Percentiles rank a stretch among this genome's conserved stretches.
Conservation (phyloP, 2,888 invertebrate genomes). For the Heliconius ethilla region DNA sequence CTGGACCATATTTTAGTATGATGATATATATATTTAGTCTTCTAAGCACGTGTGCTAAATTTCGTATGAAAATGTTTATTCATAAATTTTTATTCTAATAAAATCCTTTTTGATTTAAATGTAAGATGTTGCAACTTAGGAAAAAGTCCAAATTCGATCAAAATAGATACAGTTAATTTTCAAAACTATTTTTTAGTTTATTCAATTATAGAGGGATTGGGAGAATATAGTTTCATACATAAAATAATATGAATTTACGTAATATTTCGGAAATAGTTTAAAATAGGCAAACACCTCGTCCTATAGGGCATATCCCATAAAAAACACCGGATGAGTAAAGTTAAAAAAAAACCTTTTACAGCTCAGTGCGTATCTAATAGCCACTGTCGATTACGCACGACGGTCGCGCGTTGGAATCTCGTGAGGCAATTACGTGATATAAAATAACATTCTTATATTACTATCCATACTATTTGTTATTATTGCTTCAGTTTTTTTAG, state of each 20-base stretch:
- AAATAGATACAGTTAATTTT: no score
- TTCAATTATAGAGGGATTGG: no score
- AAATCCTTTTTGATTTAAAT: background rate
- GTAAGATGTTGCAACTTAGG: background rate
- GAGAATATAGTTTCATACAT: background rate
- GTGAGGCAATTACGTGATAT: conserved; percentile 13
- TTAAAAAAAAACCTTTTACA: background rate
- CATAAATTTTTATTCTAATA: background rate
- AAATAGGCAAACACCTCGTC: background rate
- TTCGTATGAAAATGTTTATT: background rate
- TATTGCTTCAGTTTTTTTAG: background rate
- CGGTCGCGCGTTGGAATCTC: conserved; percentile 18
- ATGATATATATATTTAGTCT: background rate
- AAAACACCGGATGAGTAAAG: background rate
- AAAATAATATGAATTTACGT: background rate
- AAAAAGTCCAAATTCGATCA: background rate
- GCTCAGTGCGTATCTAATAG: conserved; percentile 15
- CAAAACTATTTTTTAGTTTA: background rate
- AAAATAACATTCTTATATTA: conserved; percentile 20
- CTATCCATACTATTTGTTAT: background rate
- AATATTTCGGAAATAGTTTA: background rate
- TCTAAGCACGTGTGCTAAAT: background rate
- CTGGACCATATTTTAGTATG: background rate
- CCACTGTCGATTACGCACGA: conserved; percentile 17
- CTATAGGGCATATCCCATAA: background rate